Evolutionary conservation across 2,113 vertebrate species (phyloP).

Genomic region (Ptyas mucosa): DNA sequence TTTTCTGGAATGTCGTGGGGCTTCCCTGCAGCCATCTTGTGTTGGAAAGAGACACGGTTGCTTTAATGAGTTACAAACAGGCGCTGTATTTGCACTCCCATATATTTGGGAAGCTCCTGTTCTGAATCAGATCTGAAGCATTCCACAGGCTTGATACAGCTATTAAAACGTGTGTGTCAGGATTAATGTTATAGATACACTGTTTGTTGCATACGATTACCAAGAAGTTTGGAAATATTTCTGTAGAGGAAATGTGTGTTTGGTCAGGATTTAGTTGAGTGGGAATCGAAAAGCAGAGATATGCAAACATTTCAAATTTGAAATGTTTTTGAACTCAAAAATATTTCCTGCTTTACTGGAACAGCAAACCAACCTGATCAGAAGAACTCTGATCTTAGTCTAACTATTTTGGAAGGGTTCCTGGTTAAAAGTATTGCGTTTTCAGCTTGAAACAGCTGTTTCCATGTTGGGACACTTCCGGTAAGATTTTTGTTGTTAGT

Average conservation of each 20-base stretch:
- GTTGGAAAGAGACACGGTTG: too few species aligned
- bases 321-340: not conserved
- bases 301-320: not conserved
- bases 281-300: not conserved
- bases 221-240: not conserved
- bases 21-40: too few species aligned
- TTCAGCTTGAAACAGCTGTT: not conserved
- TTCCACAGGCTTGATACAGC: not conserved
- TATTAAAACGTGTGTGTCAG: not conserved
- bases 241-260: not conserved
- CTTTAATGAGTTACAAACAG: too few species aligned
- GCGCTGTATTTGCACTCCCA: too few species aligned
- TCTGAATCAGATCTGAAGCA: not conserved
- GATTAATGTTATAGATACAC: not conserved
- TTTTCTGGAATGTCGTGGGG: too few species aligned
- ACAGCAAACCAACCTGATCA: not conserved
- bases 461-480: not conserved
- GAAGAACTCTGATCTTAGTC: not conserved
- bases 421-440: not conserved
- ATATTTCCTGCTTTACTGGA: not conserved
- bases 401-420: not conserved
- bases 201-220: not conserved
- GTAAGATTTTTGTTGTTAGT: not conserved
- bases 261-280: not conserved
- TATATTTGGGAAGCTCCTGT: not conserved